Evolutionary conservation across 2,797 vertebrate species (phyloP), one percentile per base, ranked within the genome.

Genomic region (Poecile montanus): DNA sequence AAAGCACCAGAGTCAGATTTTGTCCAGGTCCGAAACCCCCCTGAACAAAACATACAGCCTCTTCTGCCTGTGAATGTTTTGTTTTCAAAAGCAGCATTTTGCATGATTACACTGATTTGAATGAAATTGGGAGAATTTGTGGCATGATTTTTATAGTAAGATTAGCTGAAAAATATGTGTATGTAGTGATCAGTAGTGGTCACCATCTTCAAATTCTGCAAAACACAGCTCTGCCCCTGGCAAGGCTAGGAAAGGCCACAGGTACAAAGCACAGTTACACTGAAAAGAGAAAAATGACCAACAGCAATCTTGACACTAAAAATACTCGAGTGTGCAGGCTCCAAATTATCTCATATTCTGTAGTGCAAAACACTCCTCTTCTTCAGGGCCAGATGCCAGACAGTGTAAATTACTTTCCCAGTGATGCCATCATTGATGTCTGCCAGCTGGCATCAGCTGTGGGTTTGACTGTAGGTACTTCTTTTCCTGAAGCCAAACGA

Each of bases 281-380:
- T 40, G 36, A n/a, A 65, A 71, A 79, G 38, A 70, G 38, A 50
- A 70, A 63, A 38, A 67, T 51, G 11, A 29, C 30, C 56, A 61
- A 34, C 10, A 68, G 22, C 32, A 80, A 26, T 14, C 50, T 63
- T 13, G 8, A 56, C 38, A 58, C 16, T 40, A 60, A 50, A 0
- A 3, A 44, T 1, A 9, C 7, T 44, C n/a, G 16, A 38, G 11
- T 2, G 0, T 23, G n/a, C 1, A 2, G 32, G 10, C 7, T 80
- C 8, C 47, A 47, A n/a, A 40, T 19, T 25, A 19, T 32, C 54
- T 73, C 5, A 1, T 15, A 40, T 25, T 57, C 30, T 38, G 7
- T 22, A n/a, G 26, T 13, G 30, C 16, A 47, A 82, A 89, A 60
- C 11, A 32, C 4, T 50, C 36, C 40, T 40, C 18, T 74, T 38